Evolutionary conservation across 2,113 vertebrate species (phyloP).

Genomic region (Gopherus evgoodei): DNA sequence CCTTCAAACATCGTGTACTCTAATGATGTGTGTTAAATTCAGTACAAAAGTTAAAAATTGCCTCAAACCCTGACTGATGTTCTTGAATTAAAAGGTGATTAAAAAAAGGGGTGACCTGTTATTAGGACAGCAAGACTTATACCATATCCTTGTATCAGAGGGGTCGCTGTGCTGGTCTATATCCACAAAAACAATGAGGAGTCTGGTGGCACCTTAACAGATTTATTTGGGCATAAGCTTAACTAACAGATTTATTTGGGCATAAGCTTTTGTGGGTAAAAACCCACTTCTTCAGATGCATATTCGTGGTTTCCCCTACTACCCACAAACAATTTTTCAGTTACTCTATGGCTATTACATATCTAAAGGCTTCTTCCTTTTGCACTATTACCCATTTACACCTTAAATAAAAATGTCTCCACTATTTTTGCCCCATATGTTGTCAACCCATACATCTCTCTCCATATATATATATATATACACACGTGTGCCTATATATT

Average conservation of each 20-base stretch:
- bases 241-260: too few species aligned
- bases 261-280: too few species aligned
- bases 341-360: not conserved
- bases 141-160: not conserved
- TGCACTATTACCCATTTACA: not conserved
- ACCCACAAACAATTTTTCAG: not conserved
- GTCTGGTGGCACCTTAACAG: too few species aligned
- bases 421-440: not conserved
- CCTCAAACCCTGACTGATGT: not conserved
- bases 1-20: not conserved
- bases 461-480: not conserved
- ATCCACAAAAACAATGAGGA: too few species aligned
- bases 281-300: not conserved
- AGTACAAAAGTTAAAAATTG: not conserved
- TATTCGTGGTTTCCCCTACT: not conserved
- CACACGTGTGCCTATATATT: not conserved
- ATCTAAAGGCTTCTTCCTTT: not conserved
- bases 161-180: too few species aligned
- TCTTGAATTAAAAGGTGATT: not conserved
- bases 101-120: not conserved
- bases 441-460: not conserved
- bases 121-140: not conserved
- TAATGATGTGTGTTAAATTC: not conserved
- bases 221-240: too few species aligned
- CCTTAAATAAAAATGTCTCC: not conserved